phyloP scores from a whole-genome alignment of 2,888 invertebrate genomes.

The Chironomus riparius region DNA sequence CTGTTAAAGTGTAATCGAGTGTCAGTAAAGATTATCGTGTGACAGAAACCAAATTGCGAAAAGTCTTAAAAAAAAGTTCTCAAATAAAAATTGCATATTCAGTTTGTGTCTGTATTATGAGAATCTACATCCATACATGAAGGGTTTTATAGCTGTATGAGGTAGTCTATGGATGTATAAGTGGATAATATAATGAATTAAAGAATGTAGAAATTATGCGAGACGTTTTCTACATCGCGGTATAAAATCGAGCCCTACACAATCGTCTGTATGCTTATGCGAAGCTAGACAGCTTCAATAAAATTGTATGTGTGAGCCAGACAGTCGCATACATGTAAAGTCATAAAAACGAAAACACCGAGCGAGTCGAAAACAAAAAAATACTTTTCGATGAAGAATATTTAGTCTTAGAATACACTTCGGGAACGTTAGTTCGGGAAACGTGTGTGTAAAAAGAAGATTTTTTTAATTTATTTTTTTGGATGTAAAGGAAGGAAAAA shows the following conservation, averaged over 20 bases:
- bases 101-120: no score
- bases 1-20: not conserved
- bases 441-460: slow-evolving; percentile 15
- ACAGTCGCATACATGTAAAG: slow-evolving; percentile 15
- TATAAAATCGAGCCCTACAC: not conserved
- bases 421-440: slow-evolving; percentile 24
- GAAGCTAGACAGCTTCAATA: slow-evolving; percentile 18
- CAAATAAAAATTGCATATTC: no score
- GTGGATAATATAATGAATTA: not conserved
- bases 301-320: slow-evolving; percentile 11
- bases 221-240: slow-evolving; percentile 17
- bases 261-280: slow-evolving; percentile 1
- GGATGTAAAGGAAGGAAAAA: not conserved
- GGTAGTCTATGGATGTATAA: not conserved
- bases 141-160: no score
- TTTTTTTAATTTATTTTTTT: slow-evolving; percentile 1
- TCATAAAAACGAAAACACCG: slow-evolving; percentile 12
- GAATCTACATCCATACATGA: no score
- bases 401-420: slow-evolving; percentile 25
- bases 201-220: slow-evolving; percentile 17
- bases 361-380: slow-evolving; percentile 19
- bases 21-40: not conserved
- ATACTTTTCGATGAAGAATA: slow-evolving; percentile 24
- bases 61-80: not conserved
- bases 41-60: slow-evolving; percentile 8